Percentiles rank a stretch among this genome's conserved stretches.
These are phyloP conservation scores for Pantherophis vulpinus DNA, from an alignment of 2,797 vertebrate species.

Conservation along the genomic window DNA sequence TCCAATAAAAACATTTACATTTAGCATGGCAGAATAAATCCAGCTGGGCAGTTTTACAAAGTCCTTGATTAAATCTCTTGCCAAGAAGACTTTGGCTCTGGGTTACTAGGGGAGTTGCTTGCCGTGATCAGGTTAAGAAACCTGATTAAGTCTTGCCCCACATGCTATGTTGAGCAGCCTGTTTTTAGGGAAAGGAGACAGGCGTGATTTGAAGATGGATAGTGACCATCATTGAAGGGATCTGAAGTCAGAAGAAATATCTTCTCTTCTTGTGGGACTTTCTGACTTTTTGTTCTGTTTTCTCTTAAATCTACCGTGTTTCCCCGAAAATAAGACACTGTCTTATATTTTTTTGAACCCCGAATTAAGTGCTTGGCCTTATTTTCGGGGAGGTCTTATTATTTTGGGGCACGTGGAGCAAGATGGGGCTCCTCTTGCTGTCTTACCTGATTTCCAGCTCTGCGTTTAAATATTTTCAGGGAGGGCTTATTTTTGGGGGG, in stretches of 20 bases:
- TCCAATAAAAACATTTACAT: neutral
- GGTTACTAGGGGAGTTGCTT: conserved; percentile 3
- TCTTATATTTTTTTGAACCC: no score
- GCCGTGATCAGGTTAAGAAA: neutral
- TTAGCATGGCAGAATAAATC: conserved; percentile 19
- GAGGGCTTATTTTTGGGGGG: no score
- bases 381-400: no score
- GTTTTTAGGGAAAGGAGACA: neutral
- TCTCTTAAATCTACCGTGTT: no score
- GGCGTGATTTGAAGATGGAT: neutral
- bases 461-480: no score
- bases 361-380: no score
- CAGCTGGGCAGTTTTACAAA: neutral
- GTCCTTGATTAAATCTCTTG: neutral
- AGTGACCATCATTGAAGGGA: neutral
- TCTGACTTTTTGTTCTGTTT: neutral
- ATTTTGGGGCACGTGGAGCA: no score
- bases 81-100: conserved; percentile 24
- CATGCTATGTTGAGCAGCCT: neutral
- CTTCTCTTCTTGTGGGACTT: neutral
- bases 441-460: no score
- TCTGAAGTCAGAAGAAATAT: neutral
- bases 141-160: rapidly evolving
- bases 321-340: no score
- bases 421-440: no score